Percentiles rank a stretch among this genome's conserved stretches.
Conservation (phyloP, 2,888 invertebrate species). For the Smittia aterrima region DNA sequence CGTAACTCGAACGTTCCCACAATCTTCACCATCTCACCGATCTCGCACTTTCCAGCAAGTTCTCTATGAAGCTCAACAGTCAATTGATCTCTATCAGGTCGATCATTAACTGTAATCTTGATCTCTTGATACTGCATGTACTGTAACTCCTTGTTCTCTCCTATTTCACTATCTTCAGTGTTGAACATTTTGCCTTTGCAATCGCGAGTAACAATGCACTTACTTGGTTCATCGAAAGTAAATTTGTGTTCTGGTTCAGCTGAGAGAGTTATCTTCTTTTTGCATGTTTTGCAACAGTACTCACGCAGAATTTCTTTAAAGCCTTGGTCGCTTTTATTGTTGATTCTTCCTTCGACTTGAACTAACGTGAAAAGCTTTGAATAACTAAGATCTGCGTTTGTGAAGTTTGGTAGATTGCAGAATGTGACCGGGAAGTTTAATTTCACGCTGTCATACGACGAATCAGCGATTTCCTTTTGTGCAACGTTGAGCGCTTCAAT, state of each 20-base stretch:
- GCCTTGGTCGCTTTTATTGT: constrained; percentile 51
- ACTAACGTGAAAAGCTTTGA: not conserved
- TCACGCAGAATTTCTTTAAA: constrained; percentile 73
- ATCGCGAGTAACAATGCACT: not conserved
- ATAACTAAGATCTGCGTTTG: not conserved
- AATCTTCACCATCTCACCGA: constrained; percentile 83
- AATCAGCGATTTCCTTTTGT: constrained; percentile 57
- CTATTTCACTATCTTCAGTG: not conserved
- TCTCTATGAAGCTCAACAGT: constrained; percentile 80
- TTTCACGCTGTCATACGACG: constrained; percentile 56
- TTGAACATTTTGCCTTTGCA: constrained; percentile 1
- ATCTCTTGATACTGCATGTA: constrained; percentile 84
- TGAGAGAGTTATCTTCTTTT: constrained; percentile 62
- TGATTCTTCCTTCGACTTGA: not conserved
- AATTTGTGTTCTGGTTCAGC: constrained; percentile 66
- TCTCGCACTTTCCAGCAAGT: constrained; percentile 80
- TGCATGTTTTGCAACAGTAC: constrained; percentile 76
- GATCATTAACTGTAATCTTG: constrained; percentile 65
- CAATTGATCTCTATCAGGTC: constrained; percentile 71
- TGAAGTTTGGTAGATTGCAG: constrained; percentile 60
- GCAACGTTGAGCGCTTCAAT: constrained; percentile 62
- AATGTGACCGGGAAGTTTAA: constrained; percentile 67
- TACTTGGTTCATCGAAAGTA: not conserved
- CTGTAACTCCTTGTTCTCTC: constrained; percentile 24
- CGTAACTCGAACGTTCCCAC: constrained; percentile 75